Conservation (phyloP, 2,797 vertebrate genomes). For the Sternotherus odoratus region DNA sequence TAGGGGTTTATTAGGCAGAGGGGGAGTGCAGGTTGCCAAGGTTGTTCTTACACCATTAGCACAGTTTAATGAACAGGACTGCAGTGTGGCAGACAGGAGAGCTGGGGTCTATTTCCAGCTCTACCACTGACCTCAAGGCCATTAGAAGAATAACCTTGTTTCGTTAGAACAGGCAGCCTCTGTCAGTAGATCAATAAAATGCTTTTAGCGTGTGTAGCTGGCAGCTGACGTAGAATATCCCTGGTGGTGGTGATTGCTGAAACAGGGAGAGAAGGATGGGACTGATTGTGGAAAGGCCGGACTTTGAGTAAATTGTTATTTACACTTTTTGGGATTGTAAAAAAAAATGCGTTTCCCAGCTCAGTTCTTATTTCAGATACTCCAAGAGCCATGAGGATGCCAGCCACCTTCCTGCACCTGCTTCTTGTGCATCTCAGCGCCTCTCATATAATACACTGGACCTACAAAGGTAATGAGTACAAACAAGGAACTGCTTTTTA, state of each 20-base stretch:
- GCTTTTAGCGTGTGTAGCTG: not conserved
- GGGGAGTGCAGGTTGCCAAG: not conserved
- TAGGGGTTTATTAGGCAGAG: not conserved
- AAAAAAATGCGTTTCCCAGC: not conserved
- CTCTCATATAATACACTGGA: conserved; percentile 64
- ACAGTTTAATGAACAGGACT: not conserved
- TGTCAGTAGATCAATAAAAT: not conserved
- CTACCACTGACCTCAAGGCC: not conserved
- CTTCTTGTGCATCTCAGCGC: conserved; percentile 33
- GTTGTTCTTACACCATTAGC: not conserved
- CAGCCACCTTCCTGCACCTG: conserved; percentile 1
- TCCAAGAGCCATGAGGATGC: conserved; percentile 10
- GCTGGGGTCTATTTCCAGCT: not conserved
- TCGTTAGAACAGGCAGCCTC: not conserved
- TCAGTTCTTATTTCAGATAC: not conserved
- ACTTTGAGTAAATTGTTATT: conserved; percentile 25
- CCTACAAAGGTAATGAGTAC: conserved; percentile 76
- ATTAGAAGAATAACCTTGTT: not conserved
- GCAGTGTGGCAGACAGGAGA: not conserved
- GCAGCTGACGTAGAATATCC: not conserved
- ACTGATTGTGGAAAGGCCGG: not conserved
- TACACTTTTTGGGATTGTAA: conserved; percentile 15
- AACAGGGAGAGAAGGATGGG: not conserved
- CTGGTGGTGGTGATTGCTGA: not conserved
- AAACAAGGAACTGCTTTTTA: not conserved